These are phyloP conservation scores for Lampris incognitus DNA, from an alignment of 2,113 vertebrate genomes.

Conservation along the genomic window DNA sequence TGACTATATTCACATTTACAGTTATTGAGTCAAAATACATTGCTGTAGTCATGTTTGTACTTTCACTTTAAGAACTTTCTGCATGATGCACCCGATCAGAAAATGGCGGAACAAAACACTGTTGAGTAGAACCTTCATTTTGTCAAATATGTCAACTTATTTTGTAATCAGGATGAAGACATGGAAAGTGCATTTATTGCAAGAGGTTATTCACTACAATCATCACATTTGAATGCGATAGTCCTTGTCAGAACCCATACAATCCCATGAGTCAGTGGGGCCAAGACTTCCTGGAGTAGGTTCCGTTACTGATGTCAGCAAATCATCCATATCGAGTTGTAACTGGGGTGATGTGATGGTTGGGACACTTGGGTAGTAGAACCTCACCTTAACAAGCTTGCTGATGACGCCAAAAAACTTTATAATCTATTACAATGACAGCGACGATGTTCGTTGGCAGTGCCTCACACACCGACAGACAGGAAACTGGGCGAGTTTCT, in stretches of 20 bases:
- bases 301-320: not conserved
- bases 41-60: constrained; percentile 17
- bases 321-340: not conserved
- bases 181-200: constrained; percentile 79
- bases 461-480: constrained; percentile 8
- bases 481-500: not conserved
- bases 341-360: not conserved
- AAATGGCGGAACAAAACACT: constrained; percentile 35
- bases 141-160: constrained; percentile 26
- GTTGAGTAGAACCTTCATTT: constrained; percentile 63
- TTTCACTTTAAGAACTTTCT: constrained; percentile 19
- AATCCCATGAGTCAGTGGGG: constrained; percentile 13
- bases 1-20: constrained; percentile 60
- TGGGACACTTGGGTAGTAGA: not conserved
- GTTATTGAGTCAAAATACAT: constrained; percentile 44
- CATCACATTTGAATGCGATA: constrained; percentile 7
- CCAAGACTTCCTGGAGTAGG: constrained; percentile 26
- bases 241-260: constrained; percentile 11
- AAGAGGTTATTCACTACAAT: constrained; percentile 68
- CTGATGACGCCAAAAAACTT: constrained; percentile 3
- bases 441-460: constrained; percentile 3
- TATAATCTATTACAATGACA: constrained; percentile 5
- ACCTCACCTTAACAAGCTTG: constrained; percentile 10
- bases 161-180: constrained; percentile 53
- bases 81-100: constrained; percentile 29